Evolutionary conservation across 2,888 invertebrate species (phyloP).

Genomic region (Hirudinaria manillensis): DNA sequence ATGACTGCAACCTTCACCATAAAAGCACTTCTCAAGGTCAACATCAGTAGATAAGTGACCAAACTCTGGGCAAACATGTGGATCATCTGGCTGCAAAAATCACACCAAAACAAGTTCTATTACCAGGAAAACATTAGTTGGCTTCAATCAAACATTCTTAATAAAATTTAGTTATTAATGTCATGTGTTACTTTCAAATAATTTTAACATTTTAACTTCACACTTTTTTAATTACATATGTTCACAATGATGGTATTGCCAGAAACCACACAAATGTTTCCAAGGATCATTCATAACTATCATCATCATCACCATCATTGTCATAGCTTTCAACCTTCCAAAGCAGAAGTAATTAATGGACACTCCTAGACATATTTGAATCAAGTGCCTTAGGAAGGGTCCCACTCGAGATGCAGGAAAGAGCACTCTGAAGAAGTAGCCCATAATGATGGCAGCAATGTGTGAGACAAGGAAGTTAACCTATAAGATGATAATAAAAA

Average conservation of each 20-base stretch:
- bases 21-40: constrained; percentile 27
- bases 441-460: constrained; percentile 35
- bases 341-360: constrained; percentile 39
- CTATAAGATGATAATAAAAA: constrained; percentile 30
- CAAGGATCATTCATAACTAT: no score
- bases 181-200: no score
- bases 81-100: constrained; percentile 36
- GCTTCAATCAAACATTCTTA: neutral
- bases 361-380: constrained; percentile 37
- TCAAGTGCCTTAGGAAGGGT: constrained; percentile 35
- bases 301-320: no score
- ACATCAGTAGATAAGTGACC: constrained; percentile 37
- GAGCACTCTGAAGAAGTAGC: constrained; percentile 32
- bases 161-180: neutral
- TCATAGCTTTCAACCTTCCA: constrained; percentile 34
- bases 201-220: no score
- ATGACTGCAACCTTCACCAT: constrained; percentile 42
- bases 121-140: neutral
- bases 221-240: no score
- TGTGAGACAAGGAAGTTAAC: constrained; percentile 40
- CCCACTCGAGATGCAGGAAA: constrained; percentile 26
- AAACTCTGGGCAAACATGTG: constrained; percentile 36
- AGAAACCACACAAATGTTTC: no score
- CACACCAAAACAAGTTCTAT: neutral
- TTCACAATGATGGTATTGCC: no score